Percentiles rank a stretch among this genome's conserved stretches.
Conservation (phyloP, 64 coral and sea anemone genomes). For the Stichodactyla mertensii region DNA sequence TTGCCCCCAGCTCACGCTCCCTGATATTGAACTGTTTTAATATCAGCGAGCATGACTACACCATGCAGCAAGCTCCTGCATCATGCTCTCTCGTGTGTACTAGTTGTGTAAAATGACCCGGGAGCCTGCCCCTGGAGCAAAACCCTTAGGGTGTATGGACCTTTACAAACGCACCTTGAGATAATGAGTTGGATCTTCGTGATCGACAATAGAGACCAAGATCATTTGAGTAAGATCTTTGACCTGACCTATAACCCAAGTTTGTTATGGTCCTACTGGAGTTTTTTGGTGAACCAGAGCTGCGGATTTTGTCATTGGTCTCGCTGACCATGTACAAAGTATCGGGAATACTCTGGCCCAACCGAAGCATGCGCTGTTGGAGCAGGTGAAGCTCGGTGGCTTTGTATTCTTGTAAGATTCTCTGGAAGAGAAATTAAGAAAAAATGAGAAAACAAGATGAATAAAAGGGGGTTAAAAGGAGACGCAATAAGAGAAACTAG, state of each 20-base stretch:
- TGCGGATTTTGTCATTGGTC: background rate
- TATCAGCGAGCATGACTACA: no score
- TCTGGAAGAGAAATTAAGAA: constrained; percentile 25
- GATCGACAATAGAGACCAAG: constrained; percentile 6
- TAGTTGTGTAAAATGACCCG: no score
- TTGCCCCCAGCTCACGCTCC: no score
- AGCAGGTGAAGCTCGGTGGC: constrained; percentile 66
- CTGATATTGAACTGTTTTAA: no score
- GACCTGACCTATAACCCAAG: background rate
- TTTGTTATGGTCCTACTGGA: background rate
- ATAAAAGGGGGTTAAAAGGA: no score
- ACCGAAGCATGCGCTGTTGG: constrained; percentile 64
- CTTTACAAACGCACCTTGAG: background rate
- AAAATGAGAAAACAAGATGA: background rate
- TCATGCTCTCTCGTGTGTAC: no score
- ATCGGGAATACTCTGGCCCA: constrained; percentile 78
- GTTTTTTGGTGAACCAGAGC: background rate
- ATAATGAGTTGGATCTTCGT: constrained; percentile 3
- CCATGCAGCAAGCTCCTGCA: no score
- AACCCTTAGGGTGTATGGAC: background rate
- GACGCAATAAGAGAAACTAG: no score
- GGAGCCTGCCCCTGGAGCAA: no score
- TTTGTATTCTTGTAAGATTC: constrained; percentile 79
- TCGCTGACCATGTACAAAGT: constrained; percentile 69
- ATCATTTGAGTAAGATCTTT: background rate